Evolutionary conservation across 2,113 vertebrate species (phyloP), one percentile per base, ranked within the genome.

Genomic region (Psephotus haematonotus): DNA sequence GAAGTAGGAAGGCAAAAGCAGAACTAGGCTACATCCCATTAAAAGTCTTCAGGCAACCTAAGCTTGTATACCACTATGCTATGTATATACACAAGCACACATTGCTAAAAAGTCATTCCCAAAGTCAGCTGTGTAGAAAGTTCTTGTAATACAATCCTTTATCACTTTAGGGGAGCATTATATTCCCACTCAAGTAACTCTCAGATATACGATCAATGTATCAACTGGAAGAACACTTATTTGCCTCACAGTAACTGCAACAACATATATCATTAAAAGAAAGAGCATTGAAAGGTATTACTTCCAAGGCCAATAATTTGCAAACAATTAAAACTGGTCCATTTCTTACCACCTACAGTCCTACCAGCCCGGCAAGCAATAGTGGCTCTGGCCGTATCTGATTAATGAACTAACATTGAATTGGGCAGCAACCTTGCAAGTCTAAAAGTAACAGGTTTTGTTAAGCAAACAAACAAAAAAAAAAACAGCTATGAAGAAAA

Each of bases 101-200:
- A 92, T 91, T 93, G 88, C 95, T 94, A 92, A 88, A 93, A 96
- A 96, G 95, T 95, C 96, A 94, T 53, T 90, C 65, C 60, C 50
- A 64, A 81, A 96, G 72, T 93, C 96, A 97, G 88, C 96, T 92
- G 80, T 27, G 80, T 75, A 93, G 46, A 95, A 83, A 93, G 86
- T 75, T 83, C 94, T 86, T 88, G 92, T 96, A 97, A 96, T 43
- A 88, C 72, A 96, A 96, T 90, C 94, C 83, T 70, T 70, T 50
- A 86, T 78, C 88, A 74, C 88, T 96, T 83, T 41, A 95, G 49
- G 13, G 25, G 19, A 88, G 88, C 88, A 74, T 70, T 92, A 81
- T 81, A 96, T 90, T 93, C 86, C 90, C 41, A 39, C 59, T 49
- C 31, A n/a, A 83, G 60, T 59, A 90, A 37, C 76, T 46, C 57